Conservation (phyloP, 1,140 invertebrate species). For the Lordiphosa clarofinis region DNA sequence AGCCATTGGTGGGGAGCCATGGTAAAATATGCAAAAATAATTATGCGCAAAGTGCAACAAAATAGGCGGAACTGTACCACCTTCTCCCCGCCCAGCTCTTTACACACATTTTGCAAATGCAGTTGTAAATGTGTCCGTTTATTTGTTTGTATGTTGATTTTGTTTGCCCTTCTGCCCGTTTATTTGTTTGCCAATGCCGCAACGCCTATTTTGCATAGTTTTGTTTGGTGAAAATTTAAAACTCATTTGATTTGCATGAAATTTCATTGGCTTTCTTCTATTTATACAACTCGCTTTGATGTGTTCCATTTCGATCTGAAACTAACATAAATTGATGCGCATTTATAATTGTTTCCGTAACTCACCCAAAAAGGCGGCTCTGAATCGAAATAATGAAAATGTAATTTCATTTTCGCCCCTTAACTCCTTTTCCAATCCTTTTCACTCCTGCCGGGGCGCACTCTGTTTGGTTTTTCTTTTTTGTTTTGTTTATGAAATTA, state of each 20-base stretch:
- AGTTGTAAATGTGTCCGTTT: conserved; percentile 73
- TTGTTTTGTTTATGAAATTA: conserved; percentile 68
- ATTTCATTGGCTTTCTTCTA: conserved; percentile 49
- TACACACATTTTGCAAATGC: conserved; percentile 33
- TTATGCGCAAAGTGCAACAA: conserved; percentile 72
- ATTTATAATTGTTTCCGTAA: conserved; percentile 65
- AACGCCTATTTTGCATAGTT: conserved; percentile 45
- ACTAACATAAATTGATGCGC: conserved; percentile 62
- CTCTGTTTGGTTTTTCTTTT: conserved; percentile 31
- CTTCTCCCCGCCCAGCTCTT: conserved; percentile 5
- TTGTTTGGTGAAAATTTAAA: conserved; percentile 50
- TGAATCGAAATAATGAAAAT: conserved; percentile 66
- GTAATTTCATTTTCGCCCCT: conserved; percentile 58
- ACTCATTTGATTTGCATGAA: conserved; percentile 76
- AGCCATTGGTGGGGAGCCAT: conserved; percentile 9
- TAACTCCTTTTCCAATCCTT: background rate
- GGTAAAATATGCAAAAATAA: conserved; percentile 75
- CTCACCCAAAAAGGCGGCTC: background rate
- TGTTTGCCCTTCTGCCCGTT: conserved; percentile 37
- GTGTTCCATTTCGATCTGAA: conserved; percentile 19
- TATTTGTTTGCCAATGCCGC: conserved; percentile 33
- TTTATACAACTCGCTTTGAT: conserved; percentile 46
- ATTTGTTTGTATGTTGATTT: conserved; percentile 60
- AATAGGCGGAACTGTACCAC: conserved; percentile 33
- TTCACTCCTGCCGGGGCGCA: background rate